These are phyloP conservation scores for Cephus nigrinus DNA, from an alignment of 2,888 invertebrate species.

Conservation along the genomic window DNA sequence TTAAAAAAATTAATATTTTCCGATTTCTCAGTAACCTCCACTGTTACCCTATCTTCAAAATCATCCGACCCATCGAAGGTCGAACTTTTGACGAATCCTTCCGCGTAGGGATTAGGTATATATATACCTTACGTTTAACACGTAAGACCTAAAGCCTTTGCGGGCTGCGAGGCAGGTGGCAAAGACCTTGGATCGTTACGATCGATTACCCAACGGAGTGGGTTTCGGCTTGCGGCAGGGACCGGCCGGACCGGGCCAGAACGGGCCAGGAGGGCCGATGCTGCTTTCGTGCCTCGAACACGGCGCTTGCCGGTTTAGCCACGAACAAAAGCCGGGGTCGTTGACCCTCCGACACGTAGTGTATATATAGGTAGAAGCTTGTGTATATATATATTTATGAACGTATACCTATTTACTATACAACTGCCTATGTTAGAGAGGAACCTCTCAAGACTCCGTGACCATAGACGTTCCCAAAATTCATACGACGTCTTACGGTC, in stretches of 20 bases:
- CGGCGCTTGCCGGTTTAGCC: slow-evolving; percentile 43
- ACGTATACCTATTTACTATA: not conserved
- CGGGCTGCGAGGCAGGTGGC: slow-evolving; percentile 48
- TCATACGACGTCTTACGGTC: not conserved
- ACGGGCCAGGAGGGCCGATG: slow-evolving; percentile 11
- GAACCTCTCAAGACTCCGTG: not conserved
- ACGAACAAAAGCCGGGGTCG: slow-evolving; percentile 57
- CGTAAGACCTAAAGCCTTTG: not conserved
- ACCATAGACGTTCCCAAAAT: not conserved
- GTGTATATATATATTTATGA: not conserved
- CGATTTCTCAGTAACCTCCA: too few relatives aligned
- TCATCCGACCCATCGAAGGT: not conserved
- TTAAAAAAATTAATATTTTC: too few relatives aligned
- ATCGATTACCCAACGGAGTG: slow-evolving; percentile 54
- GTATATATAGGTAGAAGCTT: not conserved
- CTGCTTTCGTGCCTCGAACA: slow-evolving; percentile 4
- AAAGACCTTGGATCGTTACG: slow-evolving; percentile 56
- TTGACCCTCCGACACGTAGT: not conserved
- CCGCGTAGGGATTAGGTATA: not conserved
- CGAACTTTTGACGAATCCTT: not conserved
- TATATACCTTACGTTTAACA: not conserved
- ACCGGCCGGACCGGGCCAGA: slow-evolving; percentile 5
- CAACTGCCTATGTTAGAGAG: not conserved
- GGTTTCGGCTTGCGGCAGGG: slow-evolving; percentile 33
- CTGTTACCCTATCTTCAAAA: not conserved